Evolutionary conservation across 35 echinoderm and acorn worm species (phyloP).

Genomic region (Lytechinus variegatus): DNA sequence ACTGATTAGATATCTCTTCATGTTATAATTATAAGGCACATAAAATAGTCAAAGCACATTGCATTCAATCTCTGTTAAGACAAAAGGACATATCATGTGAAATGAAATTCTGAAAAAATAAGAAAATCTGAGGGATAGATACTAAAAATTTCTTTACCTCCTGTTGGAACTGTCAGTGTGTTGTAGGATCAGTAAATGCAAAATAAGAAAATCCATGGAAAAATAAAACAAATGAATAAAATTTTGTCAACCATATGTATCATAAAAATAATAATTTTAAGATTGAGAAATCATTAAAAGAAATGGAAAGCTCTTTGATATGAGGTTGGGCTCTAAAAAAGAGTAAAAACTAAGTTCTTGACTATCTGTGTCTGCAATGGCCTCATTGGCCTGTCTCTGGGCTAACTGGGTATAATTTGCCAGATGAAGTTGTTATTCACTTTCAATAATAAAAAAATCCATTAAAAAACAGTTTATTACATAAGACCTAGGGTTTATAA

Average conservation of each 20-base stretch:
- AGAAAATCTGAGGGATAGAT: not conserved
- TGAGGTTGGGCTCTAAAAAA: too few species aligned
- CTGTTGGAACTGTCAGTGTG: not conserved
- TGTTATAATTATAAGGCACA: not conserved
- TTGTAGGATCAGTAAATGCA: not conserved
- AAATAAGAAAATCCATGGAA: not conserved
- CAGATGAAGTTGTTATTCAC: too few species aligned
- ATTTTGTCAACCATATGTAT: not conserved
- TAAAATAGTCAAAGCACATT: not conserved
- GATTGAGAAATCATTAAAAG: not conserved
- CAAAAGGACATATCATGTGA: not conserved
- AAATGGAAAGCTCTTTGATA: not conserved
- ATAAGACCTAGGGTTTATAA: too few species aligned
- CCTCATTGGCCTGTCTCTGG: too few species aligned
- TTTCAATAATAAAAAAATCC: too few species aligned
- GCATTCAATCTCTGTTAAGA: not conserved
- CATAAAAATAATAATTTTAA: too few species aligned
- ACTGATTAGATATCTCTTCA: too few species aligned
- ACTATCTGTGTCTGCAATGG: too few species aligned
- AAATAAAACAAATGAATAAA: not conserved
- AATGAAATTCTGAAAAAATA: too few species aligned
- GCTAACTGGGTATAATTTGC: too few species aligned
- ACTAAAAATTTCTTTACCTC: not conserved
- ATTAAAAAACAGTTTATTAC: too few species aligned
- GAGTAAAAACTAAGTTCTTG: too few species aligned